Base-by-base conservation (phyloP, 2,797 vertebrate species). In the Amniataba percoides region DNA sequence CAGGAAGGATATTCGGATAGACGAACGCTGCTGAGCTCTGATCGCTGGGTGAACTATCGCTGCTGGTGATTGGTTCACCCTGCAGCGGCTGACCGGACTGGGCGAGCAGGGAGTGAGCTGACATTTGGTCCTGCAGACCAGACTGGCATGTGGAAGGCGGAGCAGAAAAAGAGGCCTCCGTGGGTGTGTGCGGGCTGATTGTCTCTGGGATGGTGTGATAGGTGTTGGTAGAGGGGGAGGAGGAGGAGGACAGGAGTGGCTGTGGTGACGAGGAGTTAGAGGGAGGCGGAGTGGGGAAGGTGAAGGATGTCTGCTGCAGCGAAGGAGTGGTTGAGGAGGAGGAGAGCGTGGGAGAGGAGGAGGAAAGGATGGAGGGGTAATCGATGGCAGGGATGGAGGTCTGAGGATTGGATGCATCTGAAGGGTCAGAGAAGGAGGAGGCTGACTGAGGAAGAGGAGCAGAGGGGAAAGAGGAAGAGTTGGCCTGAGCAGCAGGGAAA, bases 381-480 rank as follows among this genome's bases (percentile, higher is more conserved):
- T 87, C 71, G 0, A 89, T 69, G 3, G 87, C 71, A 7, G 80
- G 78, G 39, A 85, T 81, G 66, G 82, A 63, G 27, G 85, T 34
- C 42, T 68, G 91, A 39, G 75, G 55, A 18, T 84, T 46, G 3
- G 86, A 36, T 25, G 73, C 3, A 1, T 86, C 74, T 0, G 82
- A 85, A 13, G 82, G 63, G 71, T 79, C 57, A 0, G 84, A 34
- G 75, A 73, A 91, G 40, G 86, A 86, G 80, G 81, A 57, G 87
- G 82, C 92, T 78, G 94, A 58, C 92, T 93, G 59, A 94, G 95
- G 88, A 92, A 88, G 86, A 65, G 87, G 73, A 60, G 78, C 69
- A 1, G 88, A 67, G n/a, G 84, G 46, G 71, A 93, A 94, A 12
- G 91, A 80, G 42, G 89, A 71, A 57, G 90, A 81, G 48, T 92